Evolutionary conservation across 2,113 vertebrate genomes (phyloP), one percentile per base, ranked within the genome.

Genomic region (Lepus timidus): DNA sequence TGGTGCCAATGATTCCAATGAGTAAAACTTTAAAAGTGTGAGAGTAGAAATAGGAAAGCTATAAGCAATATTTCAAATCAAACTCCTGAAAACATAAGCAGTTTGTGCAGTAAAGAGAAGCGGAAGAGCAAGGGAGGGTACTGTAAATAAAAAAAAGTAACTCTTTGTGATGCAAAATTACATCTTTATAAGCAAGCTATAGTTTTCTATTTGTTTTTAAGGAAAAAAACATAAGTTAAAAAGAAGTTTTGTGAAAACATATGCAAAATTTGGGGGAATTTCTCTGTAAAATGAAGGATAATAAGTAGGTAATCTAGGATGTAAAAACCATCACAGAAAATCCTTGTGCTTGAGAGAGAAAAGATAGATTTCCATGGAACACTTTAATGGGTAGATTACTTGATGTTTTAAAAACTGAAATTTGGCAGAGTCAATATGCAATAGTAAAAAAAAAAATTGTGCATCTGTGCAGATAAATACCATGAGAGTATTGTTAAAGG

Each of bases 371-470:
- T 80, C 19, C 51, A 39, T 55, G 58, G 31, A 12, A 36, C 70
- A 68, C 22, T 70, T 33, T 36, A 83, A 75, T 36, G 4, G 29
- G 39, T 95, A 31, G 19, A 85, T 92, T 88, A 29, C 22, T 78
- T 83, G 27, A 23, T 73, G 55, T 51, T 73, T 16, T 84, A 44
- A 70, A 73, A 79, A 49, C 55, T 39, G 64, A 90, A 88, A 74
- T 68, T 23, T 79, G 64, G 62, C 14, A 10, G 13, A 67, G 9
- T 75, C 93, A 61, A 73, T 62, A 33, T 33, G 25, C 6, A 12
- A 90, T 90, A 71, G 44, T 87, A 67, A 70, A 52, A 96, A 33
- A 33, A 36, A 81, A 73, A 44, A 29, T 75, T 75, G 88, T 88
- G 17, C 20, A 23, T 71, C 44, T 70, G 33, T 19, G 52, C 65